These are phyloP conservation scores for Dusona sp. DNA, from an alignment of 2,888 invertebrate species.

Conservation along the genomic window DNA sequence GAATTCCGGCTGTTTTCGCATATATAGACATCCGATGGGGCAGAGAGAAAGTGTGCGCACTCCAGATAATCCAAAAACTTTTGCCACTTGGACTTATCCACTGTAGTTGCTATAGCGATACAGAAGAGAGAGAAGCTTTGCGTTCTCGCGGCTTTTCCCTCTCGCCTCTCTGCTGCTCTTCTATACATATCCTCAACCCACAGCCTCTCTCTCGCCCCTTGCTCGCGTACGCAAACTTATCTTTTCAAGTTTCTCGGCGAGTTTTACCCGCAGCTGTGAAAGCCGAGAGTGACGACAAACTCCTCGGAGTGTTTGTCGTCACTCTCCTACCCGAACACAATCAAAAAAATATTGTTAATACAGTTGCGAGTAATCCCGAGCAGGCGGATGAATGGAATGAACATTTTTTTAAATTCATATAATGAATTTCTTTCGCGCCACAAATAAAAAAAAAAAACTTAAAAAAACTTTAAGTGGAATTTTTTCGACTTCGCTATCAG, in stretches of 20 bases:
- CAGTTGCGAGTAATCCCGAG: conserved; percentile 21
- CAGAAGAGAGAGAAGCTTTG: conserved; percentile 23
- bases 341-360: conserved; percentile 39
- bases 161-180: conserved; percentile 2
- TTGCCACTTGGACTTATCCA: conserved; percentile 59
- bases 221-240: conserved; percentile 65
- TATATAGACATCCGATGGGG: conserved; percentile 7
- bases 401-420: background rate
- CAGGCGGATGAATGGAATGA: background rate
- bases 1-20: conserved; percentile 2
- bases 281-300: conserved; percentile 63
- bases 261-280: conserved; percentile 62
- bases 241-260: conserved; percentile 63
- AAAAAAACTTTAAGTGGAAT: background rate
- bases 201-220: conserved; percentile 3
- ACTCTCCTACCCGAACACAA: conserved; percentile 7
- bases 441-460: background rate
- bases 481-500: background rate
- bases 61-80: conserved; percentile 67
- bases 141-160: conserved; percentile 33
- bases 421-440: background rate
- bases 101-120: conserved; percentile 39
- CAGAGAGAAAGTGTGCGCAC: conserved; percentile 47
- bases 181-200: conserved; percentile 5
- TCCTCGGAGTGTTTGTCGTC: conserved; percentile 40